Evolutionary conservation across 2,797 vertebrate species (phyloP), one percentile per base, ranked within the genome.

Genomic region (Aeoliscus strigatus): DNA sequence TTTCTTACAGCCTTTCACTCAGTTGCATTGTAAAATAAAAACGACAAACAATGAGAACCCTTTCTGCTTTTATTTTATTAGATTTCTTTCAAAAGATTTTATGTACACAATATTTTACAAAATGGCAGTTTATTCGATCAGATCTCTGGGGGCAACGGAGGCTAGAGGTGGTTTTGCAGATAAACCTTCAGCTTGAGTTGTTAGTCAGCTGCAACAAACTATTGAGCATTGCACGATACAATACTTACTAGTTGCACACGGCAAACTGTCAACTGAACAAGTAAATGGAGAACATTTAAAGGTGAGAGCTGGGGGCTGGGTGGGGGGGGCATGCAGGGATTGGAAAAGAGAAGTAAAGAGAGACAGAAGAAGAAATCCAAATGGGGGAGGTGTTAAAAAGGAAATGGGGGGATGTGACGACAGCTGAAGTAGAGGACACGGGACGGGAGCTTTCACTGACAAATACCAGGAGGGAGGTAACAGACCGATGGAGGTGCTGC

Each of bases 41-140:
- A 29, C 21, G 8, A 25, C 11, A 1, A 23, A 18, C 25, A 37
- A 5, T 4, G 1, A 8, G 37, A 60, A 16, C n/a, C 4, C 9
- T 67, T 53, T 50, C 52, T 68, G 58, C 24, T 69, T 55, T 6
- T 53, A 39, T 75, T 82, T 86, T 85, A 85, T 88, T 86, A 36
- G 53, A 52, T 43, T 69, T 52, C 51, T 70, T 37, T 59, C 34
- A 79, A 80, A 79, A 66, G 21, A 29, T 31, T 62, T 40, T 78
- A 80, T 81, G 26, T 82, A 82, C 77, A 88, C 41, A 57, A 58
- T 73, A 86, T 87, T n/a, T 73, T 77, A 87, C 83, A 88, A 77
- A 84, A 75, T 69, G 78, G 82, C 78, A 83, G 73, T 79, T 73
- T 40, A 18, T 77, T 51, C 61, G 48, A 43, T 81, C 27, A 67